These are phyloP conservation scores for Cliona cf. orientalis DNA, from an alignment of 37 sponge, comb jelly and placozoan species.

Conservation along the genomic window DNA sequence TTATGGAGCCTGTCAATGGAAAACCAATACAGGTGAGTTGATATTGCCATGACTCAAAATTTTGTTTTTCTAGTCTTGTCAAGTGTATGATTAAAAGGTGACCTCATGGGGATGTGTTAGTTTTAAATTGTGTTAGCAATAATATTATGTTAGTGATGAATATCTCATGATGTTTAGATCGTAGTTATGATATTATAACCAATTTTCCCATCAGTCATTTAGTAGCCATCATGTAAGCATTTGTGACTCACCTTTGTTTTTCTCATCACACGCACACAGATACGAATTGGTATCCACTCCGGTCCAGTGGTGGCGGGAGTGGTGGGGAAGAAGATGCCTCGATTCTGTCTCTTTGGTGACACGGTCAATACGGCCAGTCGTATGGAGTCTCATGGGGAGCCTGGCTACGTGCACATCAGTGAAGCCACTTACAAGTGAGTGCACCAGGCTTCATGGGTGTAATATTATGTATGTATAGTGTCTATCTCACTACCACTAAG, in stretches of 20 bases:
- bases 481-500: too few species aligned
- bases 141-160: background rate
- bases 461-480: background rate
- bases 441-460: background rate
- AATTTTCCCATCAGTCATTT: too few species aligned
- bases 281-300: conserved; percentile 95
- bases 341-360: conserved; percentile 96
- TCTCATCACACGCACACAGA: conserved; percentile 30
- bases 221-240: background rate
- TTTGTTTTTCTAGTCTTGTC: background rate
- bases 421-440: conserved; percentile 58
- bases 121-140: background rate
- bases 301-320: conserved; percentile 92
- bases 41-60: background rate
- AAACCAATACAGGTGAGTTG: conserved; percentile 39
- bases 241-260: background rate
- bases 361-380: conserved; percentile 93
- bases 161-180: too few species aligned
- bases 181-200: too few species aligned
- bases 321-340: conserved; percentile 92
- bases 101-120: too few species aligned
- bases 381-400: conserved; percentile 91
- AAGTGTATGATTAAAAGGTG: too few species aligned
- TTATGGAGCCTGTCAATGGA: conserved; percentile 33
- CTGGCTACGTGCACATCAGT: conserved; percentile 69